Evolutionary conservation across 30 jellyfish, hydroid and myxozoan species (phyloP), one percentile per base, ranked within the genome.

Genomic region (Pelagia noctiluca): DNA sequence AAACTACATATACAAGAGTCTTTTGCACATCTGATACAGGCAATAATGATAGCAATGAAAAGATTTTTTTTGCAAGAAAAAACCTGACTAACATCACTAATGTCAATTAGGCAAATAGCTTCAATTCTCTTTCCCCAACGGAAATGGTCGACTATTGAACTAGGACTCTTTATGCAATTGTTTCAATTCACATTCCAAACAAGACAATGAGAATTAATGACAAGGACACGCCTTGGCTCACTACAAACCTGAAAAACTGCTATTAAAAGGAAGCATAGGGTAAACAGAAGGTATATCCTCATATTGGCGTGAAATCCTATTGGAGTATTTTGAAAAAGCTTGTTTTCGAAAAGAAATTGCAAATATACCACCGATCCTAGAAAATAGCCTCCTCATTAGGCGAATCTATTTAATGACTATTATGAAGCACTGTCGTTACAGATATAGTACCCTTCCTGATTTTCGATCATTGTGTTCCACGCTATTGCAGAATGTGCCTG

Each of bases 321-420:
- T 65, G 92, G 92, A 61, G 75, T 67, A 82, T 70, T 34, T 52
- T 82, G 71, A 82, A 65, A 16, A 25, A 69, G 64, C 78, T 67
- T 30, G 29, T 82, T 24, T 63, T 46, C 63, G 68, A 82, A 52
- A 48, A 32, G 86, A 82, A 70, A 42, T 36, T 66, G 47, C 66
- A n/a, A 82, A 35, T 36, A 69, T 82, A 60, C 79, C 87, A 42
- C 78, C 87, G 35, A 67, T 82, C 46, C 65, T 68, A 36, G 92
- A 64, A 32, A 82, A 74, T 53, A 75, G 71, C 31, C 68, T 82
- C 46, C 34, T 67, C 67, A 71, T 67, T 31, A 82, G 63, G 92
- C 87, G 21, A 69, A 69, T 33, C 5, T 36, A 47, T 82, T 64
- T 65, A 64, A 35, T 65, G 35, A 52, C 23, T 82, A 32, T 66